Base-by-base conservation (phyloP, 2,113 vertebrate species). In the Gymnorhina tibicen region DNA sequence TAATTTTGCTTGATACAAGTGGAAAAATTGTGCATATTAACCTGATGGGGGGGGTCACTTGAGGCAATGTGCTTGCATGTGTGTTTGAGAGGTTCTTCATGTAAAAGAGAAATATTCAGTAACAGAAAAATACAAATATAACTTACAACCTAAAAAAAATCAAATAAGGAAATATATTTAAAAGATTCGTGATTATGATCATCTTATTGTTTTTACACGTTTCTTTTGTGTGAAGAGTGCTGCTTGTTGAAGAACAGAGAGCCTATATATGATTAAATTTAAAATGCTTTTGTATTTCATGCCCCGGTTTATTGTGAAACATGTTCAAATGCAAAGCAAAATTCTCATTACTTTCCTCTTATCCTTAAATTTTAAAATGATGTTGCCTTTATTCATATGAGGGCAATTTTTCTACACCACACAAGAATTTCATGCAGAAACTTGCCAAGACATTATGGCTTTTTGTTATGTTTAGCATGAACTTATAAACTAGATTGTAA, bases 11-110 rank as follows among this genome's bases (percentile, higher is more conserved):
- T 69, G n/a, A 89, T 47, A 87, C 47, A 68, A 95, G 73, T 91
- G 90, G 94, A 96, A 97, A 95, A 95, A 77, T 74, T 90, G 26
- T 91, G 66, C 86, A 33, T 92, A 63, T 92, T 92, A 89, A 87
- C 35, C 11, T 85, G 24, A 35, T 66, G 59, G 16, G 44, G 60
- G 63, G 59, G 62, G 60, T 96, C 83, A 91, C 35, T 85, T 58
- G 59, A 94, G 91, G 94, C 83, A 91, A 89, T 42, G 19, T 41
- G 13, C 56, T 81, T 89, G 27, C 22, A 68, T 42, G 13, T 50
- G 37, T 10, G 1, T 79, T 82, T 87, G 55, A 76, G 59, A 94
- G 28, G 30, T 11, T 81, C 26, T 76, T 93, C 27, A 23, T 39
- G 58, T 37, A 77, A 87, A 89, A 39, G 13, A 80, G 33, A 89